Base-by-base conservation (phyloP, 2,888 invertebrate genomes). In the Luperina testacea region DNA sequence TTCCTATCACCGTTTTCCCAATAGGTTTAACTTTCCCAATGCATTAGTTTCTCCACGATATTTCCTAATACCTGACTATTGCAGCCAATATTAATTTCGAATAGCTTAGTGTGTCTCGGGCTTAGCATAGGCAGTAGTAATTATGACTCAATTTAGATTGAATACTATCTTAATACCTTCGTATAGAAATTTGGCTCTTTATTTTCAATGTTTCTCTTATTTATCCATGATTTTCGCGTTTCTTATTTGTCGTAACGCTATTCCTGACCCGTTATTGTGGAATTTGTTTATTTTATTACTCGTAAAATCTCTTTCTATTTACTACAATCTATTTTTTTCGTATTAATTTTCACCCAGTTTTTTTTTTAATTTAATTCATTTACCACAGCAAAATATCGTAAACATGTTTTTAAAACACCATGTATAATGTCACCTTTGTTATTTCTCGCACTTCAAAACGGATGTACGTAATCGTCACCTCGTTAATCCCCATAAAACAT, bases 401-500 rank as follows among this genome's bases (percentile, higher is more conserved):
- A n/a, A 5, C 0, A 15, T 15, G n/a, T 75, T 32, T 15, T 77
- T 20, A 8, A 20, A 59, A 1, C 42, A 67, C 0, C 20, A n/a
- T 80, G 51, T 80, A 38, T 53, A 67, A 73, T 59, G 13, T 63
- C 74, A 75, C 27, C 17, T 65, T 74, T 57, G 53, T 80, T 32
- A 80, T 68, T 63, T 71, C 71, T 81, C 53, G 57, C n/a, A 72
- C 72, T 64, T 45, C 69, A 72, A 72, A 83, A 79, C 59, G 75
- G 64, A 82, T 75, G 68, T 72, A 53, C 61, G 65, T 80, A 83
- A 72, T 75, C 63, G 72, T 72, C 80, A 76, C 68, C 42, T 72
- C 65, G 61, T 83, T 83, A 77, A 73, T 83, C 67, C 53, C 63
- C 63, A 48, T 81, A 64, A 83, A 80, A 45, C n/a, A 84, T 73